Conservation (phyloP, 2,113 vertebrate genomes). For the Alexandromys fortis region DNA sequence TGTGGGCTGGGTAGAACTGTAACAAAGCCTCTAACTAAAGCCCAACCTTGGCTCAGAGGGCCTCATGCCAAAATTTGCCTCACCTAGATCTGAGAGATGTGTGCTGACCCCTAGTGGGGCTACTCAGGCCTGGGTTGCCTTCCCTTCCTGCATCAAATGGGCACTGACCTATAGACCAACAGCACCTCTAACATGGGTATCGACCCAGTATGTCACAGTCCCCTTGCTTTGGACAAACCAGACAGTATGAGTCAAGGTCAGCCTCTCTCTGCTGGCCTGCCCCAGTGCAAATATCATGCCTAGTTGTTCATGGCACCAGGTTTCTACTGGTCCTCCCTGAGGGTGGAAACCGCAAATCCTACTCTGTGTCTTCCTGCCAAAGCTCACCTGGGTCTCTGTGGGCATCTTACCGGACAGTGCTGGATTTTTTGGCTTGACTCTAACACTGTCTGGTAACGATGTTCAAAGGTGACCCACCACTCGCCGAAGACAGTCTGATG, state of each 20-base stretch:
- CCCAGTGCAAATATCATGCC: not conserved
- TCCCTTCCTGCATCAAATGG: not conserved
- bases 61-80: not conserved
- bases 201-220: not conserved
- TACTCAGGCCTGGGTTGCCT: not conserved
- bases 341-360: not conserved
- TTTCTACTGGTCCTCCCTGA: not conserved
- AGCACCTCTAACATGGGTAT: not conserved
- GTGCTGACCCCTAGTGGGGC: not conserved
- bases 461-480: slow-evolving; percentile 92
- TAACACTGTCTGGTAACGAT: slow-evolving; percentile 99
- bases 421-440: slow-evolving; percentile 94
- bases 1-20: not conserved
- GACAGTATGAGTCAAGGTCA: no score
- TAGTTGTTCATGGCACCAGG: not conserved
- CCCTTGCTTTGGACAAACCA: not conserved
- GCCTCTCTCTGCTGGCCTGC: not conserved
- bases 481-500: slow-evolving; percentile 51
- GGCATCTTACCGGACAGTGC: slow-evolving; percentile 99
- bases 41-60: not conserved
- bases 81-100: not conserved
- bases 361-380: not conserved
- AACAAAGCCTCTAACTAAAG: not conserved
- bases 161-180: not conserved
- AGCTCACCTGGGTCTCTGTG: slow-evolving; percentile 89